Evolutionary conservation across 2,113 vertebrate species (phyloP), one percentile per base, ranked within the genome.

Genomic region (Phaetusa simplex): DNA sequence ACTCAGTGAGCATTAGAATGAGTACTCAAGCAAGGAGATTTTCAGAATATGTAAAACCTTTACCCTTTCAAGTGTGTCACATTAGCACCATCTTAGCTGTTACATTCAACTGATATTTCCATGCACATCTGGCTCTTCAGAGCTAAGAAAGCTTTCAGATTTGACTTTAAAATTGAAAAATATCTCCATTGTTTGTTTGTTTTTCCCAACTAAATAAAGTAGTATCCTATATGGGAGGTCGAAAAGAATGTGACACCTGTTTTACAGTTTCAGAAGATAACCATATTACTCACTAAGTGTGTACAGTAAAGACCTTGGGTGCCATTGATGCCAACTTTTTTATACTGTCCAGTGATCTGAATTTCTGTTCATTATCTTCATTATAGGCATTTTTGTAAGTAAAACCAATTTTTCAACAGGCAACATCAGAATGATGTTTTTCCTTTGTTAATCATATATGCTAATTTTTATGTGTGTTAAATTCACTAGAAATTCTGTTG

Each of bases 221-320:
- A 65, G 29, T 18, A 45, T 42, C 32, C 40, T 42, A 36, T 8
- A n/a, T 2, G 12, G 22, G 26, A 34, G 12, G 14, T 71, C 6
- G 79, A 64, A 90, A 64, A 62, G 6, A 82, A 69, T 3, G 7
- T 29, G 29, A 66, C 32, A 77, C 6, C 21, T n/a, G 2, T 47
- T 77, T 52, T 23, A 29, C 4, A 50, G 9, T 50, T 89, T 94
- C 38, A 78, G 61, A 62, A 58, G 14, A 43, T 6, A 78, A 43
- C 8, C 9, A 4, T 9, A 53, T 50, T 32, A 62, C 7, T 36
- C 40, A 62, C 15, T 14, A 56, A 86, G 9, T 0, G 0, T 13
- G 4, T 43, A 45, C 3, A 77, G 5, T 10, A 42, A 77, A 3
- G 4, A 74, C 42, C 22, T 26, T 21, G 32, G 17, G 18, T n/a